Conservation (phyloP, 2,888 invertebrate species). For the Anodontia alba region DNA sequence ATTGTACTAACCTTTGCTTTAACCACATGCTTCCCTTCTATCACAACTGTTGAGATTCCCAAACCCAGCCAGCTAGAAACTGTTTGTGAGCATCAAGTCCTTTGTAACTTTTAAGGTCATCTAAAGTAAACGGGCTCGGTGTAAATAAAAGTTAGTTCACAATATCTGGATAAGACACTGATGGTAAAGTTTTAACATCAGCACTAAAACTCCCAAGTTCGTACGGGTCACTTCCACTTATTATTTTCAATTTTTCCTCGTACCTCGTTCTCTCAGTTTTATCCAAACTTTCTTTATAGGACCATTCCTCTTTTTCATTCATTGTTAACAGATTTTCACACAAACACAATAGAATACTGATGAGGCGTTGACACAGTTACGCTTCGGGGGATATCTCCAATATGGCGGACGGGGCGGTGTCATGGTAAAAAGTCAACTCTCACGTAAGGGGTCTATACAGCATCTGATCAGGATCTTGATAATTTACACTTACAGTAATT, state of each 20-base stretch:
- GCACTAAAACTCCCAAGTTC: background rate
- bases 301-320: background rate
- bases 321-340: background rate
- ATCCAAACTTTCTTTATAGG: background rate
- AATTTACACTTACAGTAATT: too few species aligned
- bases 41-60: background rate
- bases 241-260: background rate
- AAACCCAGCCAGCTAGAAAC: background rate
- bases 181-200: conserved; percentile 26
- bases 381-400: background rate
- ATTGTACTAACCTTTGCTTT: background rate
- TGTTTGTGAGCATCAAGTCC: background rate
- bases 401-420: conserved; percentile 9
- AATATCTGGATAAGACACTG: conserved; percentile 20
- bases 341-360: background rate
- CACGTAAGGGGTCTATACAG: background rate
- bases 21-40: background rate
- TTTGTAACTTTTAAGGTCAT: background rate
- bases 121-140: background rate
- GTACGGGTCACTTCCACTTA: conserved; percentile 17
- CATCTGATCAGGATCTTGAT: too few species aligned
- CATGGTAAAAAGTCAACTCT: background rate
- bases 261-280: conserved; percentile 6
- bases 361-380: background rate
- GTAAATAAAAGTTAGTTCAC: background rate